These are phyloP conservation scores for Hydrophis major DNA, from an alignment of 2,797 vertebrate species.

Conservation along the genomic window DNA sequence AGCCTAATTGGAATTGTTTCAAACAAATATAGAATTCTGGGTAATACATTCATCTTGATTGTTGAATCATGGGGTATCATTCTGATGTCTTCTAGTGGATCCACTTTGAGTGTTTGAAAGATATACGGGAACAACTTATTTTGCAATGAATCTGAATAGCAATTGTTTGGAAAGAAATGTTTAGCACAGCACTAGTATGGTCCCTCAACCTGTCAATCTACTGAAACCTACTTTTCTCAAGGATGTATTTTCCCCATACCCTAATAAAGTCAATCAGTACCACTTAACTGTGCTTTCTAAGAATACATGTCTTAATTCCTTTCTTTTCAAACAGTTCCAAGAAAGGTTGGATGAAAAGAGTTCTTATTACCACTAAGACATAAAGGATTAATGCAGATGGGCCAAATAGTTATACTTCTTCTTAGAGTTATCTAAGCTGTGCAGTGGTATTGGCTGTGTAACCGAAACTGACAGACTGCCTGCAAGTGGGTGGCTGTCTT, in stretches of 20 bases:
- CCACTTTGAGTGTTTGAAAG: background rate
- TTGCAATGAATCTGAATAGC: background rate
- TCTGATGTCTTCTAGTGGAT: background rate
- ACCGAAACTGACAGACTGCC: conserved; percentile 81
- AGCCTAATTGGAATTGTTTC: too few species aligned
- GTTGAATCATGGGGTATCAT: background rate
- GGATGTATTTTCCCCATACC: background rate
- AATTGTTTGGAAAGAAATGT: background rate
- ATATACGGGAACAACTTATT: background rate
- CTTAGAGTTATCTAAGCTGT: conserved; percentile 74
- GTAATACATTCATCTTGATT: too few species aligned
- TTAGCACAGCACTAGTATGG: background rate
- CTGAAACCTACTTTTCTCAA: background rate
- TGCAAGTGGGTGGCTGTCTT: conserved; percentile 83
- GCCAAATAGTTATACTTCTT: conserved; percentile 65
- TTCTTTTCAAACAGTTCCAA: conserved; percentile 15
- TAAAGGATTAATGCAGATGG: conserved; percentile 71
- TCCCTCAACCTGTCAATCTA: background rate
- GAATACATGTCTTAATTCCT: background rate
- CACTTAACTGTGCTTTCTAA: background rate
- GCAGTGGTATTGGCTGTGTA: conserved; percentile 69
- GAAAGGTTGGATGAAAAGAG: conserved; percentile 35
- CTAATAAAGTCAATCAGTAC: background rate
- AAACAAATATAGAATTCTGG: too few species aligned
- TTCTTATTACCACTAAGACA: conserved; percentile 62